These are phyloP conservation scores for Mycalesis mineus DNA, from an alignment of 2,888 invertebrate genomes.

Conservation along the genomic window DNA sequence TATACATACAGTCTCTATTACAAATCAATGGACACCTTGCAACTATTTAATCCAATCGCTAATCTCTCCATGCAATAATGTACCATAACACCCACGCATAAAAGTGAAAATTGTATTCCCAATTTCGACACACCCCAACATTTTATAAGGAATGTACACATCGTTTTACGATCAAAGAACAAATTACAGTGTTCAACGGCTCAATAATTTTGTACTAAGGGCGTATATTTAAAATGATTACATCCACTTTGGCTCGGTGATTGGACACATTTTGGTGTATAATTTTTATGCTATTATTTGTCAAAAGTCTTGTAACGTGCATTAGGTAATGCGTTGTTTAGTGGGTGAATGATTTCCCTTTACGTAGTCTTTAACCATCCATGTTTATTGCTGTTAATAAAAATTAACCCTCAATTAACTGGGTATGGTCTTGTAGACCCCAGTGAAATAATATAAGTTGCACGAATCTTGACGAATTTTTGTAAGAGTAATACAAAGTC, in stretches of 20 bases:
- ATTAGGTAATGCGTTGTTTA: slow-evolving; percentile 16
- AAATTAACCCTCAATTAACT: background rate
- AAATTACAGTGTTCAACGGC: slow-evolving; percentile 64
- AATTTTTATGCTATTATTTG: slow-evolving; percentile 65
- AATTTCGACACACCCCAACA: slow-evolving; percentile 11
- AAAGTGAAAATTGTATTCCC: slow-evolving; percentile 1
- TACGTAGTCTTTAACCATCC: background rate
- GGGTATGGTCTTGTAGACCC: background rate
- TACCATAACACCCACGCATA: background rate
- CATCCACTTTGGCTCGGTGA: slow-evolving; percentile 61
- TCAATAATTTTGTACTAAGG: slow-evolving; percentile 61
- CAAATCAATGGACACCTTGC: background rate
- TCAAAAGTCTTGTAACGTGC: slow-evolving; percentile 30
- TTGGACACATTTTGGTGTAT: slow-evolving; percentile 64
- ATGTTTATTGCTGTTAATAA: background rate
- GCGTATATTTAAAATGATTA: slow-evolving; percentile 63
- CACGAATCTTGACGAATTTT: background rate
- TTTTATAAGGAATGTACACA: slow-evolving; percentile 25
- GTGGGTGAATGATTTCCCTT: slow-evolving; percentile 2
- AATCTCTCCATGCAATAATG: background rate
- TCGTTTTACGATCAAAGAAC: slow-evolving; percentile 30
- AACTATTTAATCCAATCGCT: background rate
- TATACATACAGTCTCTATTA: background rate
- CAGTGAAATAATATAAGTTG: background rate
- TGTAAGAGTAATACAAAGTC: too few relatives aligned